phyloP scores from a whole-genome alignment of 2,797 vertebrate species.

The Neopelma chrysocephalum region DNA sequence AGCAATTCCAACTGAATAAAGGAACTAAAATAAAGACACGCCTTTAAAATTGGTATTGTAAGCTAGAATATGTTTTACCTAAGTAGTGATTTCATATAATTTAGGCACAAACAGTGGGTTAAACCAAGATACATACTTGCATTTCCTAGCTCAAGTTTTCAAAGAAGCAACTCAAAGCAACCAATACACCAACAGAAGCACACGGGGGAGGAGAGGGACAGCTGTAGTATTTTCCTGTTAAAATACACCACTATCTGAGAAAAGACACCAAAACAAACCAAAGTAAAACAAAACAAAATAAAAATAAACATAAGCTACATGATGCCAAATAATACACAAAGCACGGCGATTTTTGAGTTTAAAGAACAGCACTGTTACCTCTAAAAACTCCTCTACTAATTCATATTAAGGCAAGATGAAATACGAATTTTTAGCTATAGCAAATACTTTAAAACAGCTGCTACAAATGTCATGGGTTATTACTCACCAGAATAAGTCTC shows the following conservation, averaged over 20 bases:
- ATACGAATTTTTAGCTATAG: rapidly evolving
- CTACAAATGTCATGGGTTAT: background rate
- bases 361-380: background rate
- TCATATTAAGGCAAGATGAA: background rate
- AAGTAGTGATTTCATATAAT: background rate
- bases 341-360: background rate
- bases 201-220: slow-evolving; percentile 6
- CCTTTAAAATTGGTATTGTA: background rate
- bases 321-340: background rate
- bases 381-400: background rate
- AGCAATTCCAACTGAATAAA: background rate
- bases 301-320: background rate
- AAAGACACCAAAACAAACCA: background rate
- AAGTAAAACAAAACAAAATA: background rate
- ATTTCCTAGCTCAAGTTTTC: background rate
- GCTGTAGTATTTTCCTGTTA: slow-evolving; percentile 25
- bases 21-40: background rate
- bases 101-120: background rate
- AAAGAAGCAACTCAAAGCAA: background rate
- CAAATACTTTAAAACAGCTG: background rate
- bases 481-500: background rate
- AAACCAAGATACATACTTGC: background rate
- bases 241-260: background rate
- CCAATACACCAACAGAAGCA: background rate
- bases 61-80: background rate